Base-by-base conservation (phyloP, 2,113 vertebrate species). In the Triplophysa rosa region DNA sequence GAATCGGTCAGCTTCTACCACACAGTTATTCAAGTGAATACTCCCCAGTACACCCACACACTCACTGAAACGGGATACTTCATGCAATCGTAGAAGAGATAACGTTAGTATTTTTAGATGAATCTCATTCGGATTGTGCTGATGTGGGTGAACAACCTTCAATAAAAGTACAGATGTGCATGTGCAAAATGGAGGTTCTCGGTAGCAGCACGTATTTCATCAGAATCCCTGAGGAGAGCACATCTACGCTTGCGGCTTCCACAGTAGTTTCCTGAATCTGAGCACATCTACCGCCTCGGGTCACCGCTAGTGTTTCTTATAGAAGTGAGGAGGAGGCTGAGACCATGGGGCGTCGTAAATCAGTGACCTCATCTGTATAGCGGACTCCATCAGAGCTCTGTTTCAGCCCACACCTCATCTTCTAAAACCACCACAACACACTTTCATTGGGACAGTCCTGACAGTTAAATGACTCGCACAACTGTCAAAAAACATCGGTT, bases 191-290 rank as follows among this genome's bases (percentile, higher is more conserved):
- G 11, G 52, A 58, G 17, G 29, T 6, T 29, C 23, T 13, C 3
- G 2, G 4, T 17, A 65, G 17, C 23, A 24, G 42, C 5, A 75
- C 17, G 29, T 33, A 49, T 80, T 74, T 73, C 29, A 80, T 66
- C 11, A 66, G 49, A 29, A 17, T 65, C 65, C 33, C 58, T 2
- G 23, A 74, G 70, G 79, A 80, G 26, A 56, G 26, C 69, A 64
- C 49, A 23, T 66, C 79, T 74, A 33, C 63, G 19, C 52, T 74
- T 80, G 69, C 12, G 62, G 52, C 49, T 75, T 80, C 63, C 70
- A 52, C 70, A 42, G 52, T 58, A 29, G 79, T 58, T 75, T 80
- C 70, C 70, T 67, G 70, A 73, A 80, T 66, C 45, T 37, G 23
- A 49, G 70, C 77, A 37, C 29, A 16, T 59, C 54, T 59, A 59